A percentile compares a stretch with the other conserved stretches of the same genome.
These are phyloP conservation scores for Notothenia rossii DNA, from an alignment of 2,113 vertebrate genomes.

Conservation along the genomic window DNA sequence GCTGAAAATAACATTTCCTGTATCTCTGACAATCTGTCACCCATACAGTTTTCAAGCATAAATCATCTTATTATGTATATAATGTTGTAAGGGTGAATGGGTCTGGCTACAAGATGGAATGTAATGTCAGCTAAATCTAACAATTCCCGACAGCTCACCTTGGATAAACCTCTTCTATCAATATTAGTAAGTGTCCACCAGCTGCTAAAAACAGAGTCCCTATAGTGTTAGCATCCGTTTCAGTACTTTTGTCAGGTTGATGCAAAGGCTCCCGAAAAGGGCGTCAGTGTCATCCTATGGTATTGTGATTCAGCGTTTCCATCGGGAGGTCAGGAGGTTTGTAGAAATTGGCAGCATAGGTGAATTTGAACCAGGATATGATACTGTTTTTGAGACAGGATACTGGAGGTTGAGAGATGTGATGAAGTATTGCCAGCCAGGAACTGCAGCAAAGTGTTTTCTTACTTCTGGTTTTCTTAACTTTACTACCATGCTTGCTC, in stretches of 20 bases:
- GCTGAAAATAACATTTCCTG: conserved; percentile 70
- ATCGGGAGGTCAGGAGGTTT: conserved; percentile 5
- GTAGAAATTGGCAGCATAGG: conserved; percentile 7
- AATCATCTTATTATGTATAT: conserved; percentile 73
- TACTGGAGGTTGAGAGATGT: not conserved
- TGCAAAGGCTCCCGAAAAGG: conserved; percentile 20
- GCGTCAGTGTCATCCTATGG: conserved; percentile 10
- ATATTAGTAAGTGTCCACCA: conserved; percentile 79
- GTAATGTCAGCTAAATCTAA: conserved; percentile 82
- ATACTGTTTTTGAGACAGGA: not conserved
- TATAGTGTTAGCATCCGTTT: conserved; percentile 16
- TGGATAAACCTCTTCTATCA: conserved; percentile 80
- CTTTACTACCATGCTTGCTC: too few species aligned
- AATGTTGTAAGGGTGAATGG: conserved; percentile 62
- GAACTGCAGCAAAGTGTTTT: not conserved
- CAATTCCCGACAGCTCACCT: conserved; percentile 61
- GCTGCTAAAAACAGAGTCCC: conserved; percentile 73
- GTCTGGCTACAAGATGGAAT: conserved; percentile 56
- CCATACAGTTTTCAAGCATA: conserved; percentile 65
- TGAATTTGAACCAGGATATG: not conserved
- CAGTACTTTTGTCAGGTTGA: conserved; percentile 8
- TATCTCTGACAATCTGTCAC: conserved; percentile 70
- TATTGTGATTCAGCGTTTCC: conserved; percentile 43
- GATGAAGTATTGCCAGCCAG: not conserved
- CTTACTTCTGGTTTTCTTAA: not conserved